Conservation (phyloP, 53 echinoderm and acorn worm genomes). For the Holothuria leucospilota region DNA sequence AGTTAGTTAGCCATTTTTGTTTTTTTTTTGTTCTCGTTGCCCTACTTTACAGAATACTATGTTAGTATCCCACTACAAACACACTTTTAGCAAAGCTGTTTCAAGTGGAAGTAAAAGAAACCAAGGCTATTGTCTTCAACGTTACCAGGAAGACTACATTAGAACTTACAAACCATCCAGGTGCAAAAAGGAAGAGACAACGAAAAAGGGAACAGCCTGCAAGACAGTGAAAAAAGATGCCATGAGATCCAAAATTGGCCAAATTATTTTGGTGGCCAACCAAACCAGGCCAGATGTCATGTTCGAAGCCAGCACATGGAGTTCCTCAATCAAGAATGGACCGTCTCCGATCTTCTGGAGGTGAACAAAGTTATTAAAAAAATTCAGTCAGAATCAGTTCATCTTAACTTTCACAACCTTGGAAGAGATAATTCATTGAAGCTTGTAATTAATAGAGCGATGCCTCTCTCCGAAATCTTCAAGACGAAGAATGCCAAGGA, state of each 20-base stretch:
- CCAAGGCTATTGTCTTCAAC: too few relatives aligned
- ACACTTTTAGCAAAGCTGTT: too few relatives aligned
- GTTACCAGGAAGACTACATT: too few relatives aligned
- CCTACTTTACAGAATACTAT: too few relatives aligned
- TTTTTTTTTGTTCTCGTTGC: too few relatives aligned
- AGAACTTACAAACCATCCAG: too few relatives aligned
- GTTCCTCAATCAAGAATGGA: not conserved
- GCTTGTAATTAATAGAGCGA: not conserved
- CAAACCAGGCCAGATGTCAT: not conserved
- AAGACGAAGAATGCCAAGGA: not conserved
- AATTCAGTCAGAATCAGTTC: slow-evolving; percentile 1
- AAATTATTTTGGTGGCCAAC: not conserved
- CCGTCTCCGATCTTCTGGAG: not conserved
- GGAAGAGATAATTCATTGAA: not conserved
- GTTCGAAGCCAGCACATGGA: not conserved
- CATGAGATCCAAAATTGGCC: not conserved
- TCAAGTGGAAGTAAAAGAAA: too few relatives aligned
- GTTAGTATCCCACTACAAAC: too few relatives aligned
- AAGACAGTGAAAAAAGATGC: too few relatives aligned
- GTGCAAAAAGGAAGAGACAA: too few relatives aligned
- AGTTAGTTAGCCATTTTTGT: too few relatives aligned
- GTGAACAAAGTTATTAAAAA: not conserved
- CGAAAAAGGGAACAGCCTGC: too few relatives aligned
- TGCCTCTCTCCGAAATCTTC: not conserved
- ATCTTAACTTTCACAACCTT: not conserved